phyloP scores from a whole-genome alignment of 1,140 invertebrate species.

The Neuroterus valhalla region DNA sequence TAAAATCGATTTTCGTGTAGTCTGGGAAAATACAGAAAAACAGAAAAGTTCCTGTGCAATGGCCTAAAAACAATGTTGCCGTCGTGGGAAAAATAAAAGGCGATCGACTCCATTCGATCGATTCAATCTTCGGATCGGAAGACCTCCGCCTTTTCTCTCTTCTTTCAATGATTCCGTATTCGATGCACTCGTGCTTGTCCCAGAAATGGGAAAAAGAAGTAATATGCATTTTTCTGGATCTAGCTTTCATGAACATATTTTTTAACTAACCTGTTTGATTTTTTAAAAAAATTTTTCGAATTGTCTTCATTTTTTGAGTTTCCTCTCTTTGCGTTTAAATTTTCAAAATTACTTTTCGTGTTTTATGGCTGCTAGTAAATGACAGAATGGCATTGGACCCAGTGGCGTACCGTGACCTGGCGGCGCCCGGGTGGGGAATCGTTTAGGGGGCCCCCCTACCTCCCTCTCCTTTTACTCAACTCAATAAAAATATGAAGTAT shows the following conservation, averaged over 20 bases:
- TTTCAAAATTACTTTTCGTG: no score
- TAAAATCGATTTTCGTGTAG: not conserved
- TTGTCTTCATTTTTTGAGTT: no score
- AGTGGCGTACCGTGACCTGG: no score
- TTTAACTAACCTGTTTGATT: not conserved
- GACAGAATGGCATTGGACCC: no score
- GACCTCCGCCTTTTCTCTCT: not conserved
- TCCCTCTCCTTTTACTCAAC: no score
- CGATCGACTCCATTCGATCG: constrained; percentile 10
- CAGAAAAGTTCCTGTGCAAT: constrained; percentile 51
- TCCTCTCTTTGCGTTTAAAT: no score
- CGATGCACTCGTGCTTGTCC: constrained; percentile 15
- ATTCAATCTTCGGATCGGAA: not conserved
- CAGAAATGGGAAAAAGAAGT: not conserved
- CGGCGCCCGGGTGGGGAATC: no score
- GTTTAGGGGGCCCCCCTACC: no score
- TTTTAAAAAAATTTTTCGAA: not conserved
- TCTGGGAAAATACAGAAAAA: constrained; percentile 30
- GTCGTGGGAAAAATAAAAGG: constrained; percentile 30
- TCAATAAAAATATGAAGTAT: no score
- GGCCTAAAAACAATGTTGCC: constrained; percentile 51
- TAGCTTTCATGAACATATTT: not conserved
- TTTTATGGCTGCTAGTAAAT: no score
- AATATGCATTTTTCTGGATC: not conserved
- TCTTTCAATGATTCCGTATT: constrained; percentile 1